A percentile compares a stretch with the other conserved stretches of the same genome.
Conservation (phyloP, 1,140 invertebrate species). For the Aporrectodea caliginosa region DNA sequence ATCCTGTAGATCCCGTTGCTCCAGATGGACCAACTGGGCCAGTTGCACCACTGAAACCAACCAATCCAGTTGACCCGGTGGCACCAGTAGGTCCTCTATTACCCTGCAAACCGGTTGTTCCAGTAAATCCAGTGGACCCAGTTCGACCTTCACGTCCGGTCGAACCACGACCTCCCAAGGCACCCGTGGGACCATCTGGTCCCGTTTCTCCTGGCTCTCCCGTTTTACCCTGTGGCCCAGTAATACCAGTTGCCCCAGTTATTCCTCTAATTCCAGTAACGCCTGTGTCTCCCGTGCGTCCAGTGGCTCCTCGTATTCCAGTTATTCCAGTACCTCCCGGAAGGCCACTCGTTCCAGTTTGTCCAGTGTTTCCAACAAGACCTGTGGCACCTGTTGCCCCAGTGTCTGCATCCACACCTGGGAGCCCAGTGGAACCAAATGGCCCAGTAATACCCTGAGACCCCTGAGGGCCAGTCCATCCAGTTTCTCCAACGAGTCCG, state of each 20-base stretch:
- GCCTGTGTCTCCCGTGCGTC: conserved; percentile 1
- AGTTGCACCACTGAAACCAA: background rate
- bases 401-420: background rate
- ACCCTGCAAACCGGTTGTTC: background rate
- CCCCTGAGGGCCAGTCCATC: background rate
- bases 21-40: background rate
- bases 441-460: conserved; percentile 8
- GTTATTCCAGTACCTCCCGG: conserved; percentile 17
- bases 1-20: background rate
- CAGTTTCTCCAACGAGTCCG: background rate
- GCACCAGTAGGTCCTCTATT: background rate
- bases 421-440: conserved; percentile 1
- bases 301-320: conserved; percentile 10
- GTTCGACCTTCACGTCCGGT: background rate
- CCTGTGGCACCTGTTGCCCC: conserved; percentile 3
- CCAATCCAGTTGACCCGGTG: background rate
- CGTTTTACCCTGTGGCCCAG: background rate
- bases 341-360: conserved; percentile 7
- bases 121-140: background rate
- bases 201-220: background rate
- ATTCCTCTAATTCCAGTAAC: conserved; percentile 13
- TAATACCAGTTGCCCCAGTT: conserved; percentile 4
- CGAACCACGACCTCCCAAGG: background rate
- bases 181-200: background rate
- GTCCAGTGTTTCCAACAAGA: conserved; percentile 4